Base-by-base conservation (phyloP, 2,113 vertebrate genomes). In the Nymphicus hollandicus region DNA sequence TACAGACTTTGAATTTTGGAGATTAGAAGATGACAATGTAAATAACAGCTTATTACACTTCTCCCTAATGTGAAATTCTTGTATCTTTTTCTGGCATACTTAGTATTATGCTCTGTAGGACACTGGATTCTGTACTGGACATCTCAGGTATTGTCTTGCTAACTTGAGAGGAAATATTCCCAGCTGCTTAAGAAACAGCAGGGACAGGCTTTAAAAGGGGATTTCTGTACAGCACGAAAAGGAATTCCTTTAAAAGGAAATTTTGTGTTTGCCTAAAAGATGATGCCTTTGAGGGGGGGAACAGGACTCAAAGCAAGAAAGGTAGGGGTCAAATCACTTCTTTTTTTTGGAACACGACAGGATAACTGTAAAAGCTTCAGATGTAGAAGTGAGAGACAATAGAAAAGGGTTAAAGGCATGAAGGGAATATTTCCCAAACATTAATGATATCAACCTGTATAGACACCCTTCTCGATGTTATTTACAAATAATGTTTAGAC, bases 251-350 rank as follows among this genome's bases (percentile, higher is more conserved):
- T 46, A 49, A 70, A 60, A 83, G 3, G 4, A 25, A 76, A 49
- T 66, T 56, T 13, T 46, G 10, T 44, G 22, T 68, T 28, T 78
- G 29, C 35, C 15, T 58, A 41, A 19, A 69, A 31, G 7, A 37
- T 49, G 16, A 1, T 44, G 23, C 4, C 1, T 50, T 82, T 70
- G 15, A n/a, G n/a, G 2, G 4, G 11, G 17, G 19, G 5, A 43
- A 3, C 7, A 39, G 6, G 24, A 11, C 4, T 68, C 50, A 88
- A 81, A 56, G 3, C 7, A 61, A 56, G 56, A 81, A 70, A 37
- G 6, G 24, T 8, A 35, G 6, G 10, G 17, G 27, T 74, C 16
- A 70, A 61, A 61, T 35, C 5, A 50, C 4, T 6, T 46, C 35
- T 55, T 53, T 55, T 23, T 50, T 69, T 9, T 29, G 47, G 19